phyloP scores from a whole-genome alignment of 2,888 invertebrate species.

The Nomada lathburiana region DNA sequence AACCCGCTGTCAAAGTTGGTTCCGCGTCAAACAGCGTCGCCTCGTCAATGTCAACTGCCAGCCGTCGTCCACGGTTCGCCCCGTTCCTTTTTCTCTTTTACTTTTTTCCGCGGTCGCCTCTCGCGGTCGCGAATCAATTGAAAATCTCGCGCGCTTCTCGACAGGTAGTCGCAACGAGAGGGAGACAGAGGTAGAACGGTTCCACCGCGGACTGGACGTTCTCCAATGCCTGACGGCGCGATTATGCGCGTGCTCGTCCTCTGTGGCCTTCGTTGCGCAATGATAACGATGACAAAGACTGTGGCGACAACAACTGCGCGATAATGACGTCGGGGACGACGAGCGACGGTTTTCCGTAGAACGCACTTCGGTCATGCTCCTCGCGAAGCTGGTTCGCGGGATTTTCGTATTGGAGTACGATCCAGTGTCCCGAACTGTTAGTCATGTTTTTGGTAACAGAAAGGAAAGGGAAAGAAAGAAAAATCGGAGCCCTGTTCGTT shows the following conservation, averaged over 20 bases:
- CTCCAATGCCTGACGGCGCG: slow-evolving; percentile 30
- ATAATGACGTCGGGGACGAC: slow-evolving; percentile 57
- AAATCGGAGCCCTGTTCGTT: no score
- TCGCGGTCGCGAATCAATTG: slow-evolving; percentile 4
- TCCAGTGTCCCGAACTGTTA: no score
- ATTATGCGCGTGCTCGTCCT: slow-evolving; percentile 67
- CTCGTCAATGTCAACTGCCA: slow-evolving; percentile 45
- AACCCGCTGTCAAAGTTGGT: slow-evolving; percentile 39
- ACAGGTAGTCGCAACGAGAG: neutral
- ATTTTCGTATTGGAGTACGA: slow-evolving; percentile 8
- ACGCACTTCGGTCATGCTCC: slow-evolving; percentile 20
- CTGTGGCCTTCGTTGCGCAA: slow-evolving; percentile 76
- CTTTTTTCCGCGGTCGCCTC: slow-evolving; percentile 2
- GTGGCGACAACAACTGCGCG: slow-evolving; percentile 63
- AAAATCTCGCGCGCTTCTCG: slow-evolving; percentile 6
- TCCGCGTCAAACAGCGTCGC: slow-evolving; percentile 33
- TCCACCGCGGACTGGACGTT: slow-evolving; percentile 31
- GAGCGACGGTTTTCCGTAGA: slow-evolving; percentile 42
- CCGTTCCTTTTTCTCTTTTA: neutral
- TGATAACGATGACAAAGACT: slow-evolving; percentile 76
- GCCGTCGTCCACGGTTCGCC: neutral
- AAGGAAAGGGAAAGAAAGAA: no score
- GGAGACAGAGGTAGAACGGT: neutral
- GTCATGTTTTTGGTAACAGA: no score
- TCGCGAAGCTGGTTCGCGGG: neutral